Base-by-base conservation (phyloP, 2,113 vertebrate species). In the Embiotoca jacksoni region DNA sequence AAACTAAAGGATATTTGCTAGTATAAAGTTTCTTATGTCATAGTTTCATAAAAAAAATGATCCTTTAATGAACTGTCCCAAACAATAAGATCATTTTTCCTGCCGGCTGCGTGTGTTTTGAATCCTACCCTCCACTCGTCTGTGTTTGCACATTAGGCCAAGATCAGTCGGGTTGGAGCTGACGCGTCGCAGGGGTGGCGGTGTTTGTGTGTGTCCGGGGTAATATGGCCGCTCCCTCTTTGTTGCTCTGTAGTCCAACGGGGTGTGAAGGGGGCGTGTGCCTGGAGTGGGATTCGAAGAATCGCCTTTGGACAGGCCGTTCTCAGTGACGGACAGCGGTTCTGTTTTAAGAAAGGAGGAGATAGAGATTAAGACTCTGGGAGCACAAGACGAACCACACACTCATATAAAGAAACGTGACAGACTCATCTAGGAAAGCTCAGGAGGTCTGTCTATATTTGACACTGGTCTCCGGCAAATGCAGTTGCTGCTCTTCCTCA, bases 101-200 rank as follows among this genome's bases (percentile, higher is more conserved):
- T 46, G n/a, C 13, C 37, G 41, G 36, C 13, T 52, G 1, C 67
- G 1, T 49, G 49, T 56, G 23, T 60, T 15, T 11, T 16, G 44
- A 55, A 62, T 1, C 91, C 46, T 95, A 99, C 97, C 97, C 95
- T 99, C 97, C 84, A 95, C 96, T 88, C 94, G 92, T 91, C 92
- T 95, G 82, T 96, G 96, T 9, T 94, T 75, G 67, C 93, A 92
- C 44, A 88, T 87, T 76, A 92, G 87, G 6, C 89, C 90, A n/a
- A 94, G 87, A 81, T 98, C 96, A 3, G 93, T 83, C 0, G 93
- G 89, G 86, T 92, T 94, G 85, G 96, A 92, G 75, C 94, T 87
- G 84, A 95, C 91, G 7, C 93, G 94, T 30, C 87, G 92, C 35
- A 95, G 90, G 13, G 93, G 14, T 0, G 94, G 91, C 2, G 91